These are phyloP conservation scores for Chrysaora quinquecirrha DNA, from an alignment of 30 jellyfish, hydroid and myxozoan species.

Conservation along the genomic window DNA sequence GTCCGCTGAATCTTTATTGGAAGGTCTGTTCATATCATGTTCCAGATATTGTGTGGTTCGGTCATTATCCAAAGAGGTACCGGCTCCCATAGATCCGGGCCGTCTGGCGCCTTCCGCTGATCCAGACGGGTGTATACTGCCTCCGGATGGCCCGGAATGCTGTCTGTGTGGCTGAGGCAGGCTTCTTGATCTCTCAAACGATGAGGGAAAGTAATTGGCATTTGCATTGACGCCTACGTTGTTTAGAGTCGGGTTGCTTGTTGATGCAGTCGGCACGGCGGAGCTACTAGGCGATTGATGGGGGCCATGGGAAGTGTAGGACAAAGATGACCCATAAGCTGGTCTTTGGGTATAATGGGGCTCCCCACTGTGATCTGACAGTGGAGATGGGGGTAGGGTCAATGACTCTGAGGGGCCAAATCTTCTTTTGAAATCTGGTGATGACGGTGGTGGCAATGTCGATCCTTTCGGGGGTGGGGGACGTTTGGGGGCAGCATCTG, in stretches of 20 bases:
- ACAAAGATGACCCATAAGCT: no score
- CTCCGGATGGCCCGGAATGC: not conserved
- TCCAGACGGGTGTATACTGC: no score
- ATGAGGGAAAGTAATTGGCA: not conserved
- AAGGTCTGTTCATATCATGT: no score
- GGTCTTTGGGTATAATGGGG: no score
- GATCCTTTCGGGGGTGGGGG: slow-evolving; percentile 1
- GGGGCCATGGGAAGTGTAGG: not conserved
- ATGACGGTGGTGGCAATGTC: not conserved
- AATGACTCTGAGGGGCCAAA: not conserved
- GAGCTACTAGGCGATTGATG: not conserved
- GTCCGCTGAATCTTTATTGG: no score
- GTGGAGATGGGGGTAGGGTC: not conserved
- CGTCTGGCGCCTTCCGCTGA: no score
- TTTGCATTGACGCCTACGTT: not conserved
- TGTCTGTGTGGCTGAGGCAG: not conserved
- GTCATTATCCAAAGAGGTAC: no score
- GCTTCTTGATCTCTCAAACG: not conserved
- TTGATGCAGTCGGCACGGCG: not conserved
- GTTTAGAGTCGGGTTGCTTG: not conserved
- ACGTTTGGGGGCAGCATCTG: no score
- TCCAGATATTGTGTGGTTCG: no score
- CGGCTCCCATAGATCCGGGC: no score
- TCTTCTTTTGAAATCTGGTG: not conserved
- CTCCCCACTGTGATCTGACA: no score